Conservation (phyloP, 2,797 vertebrate species). For the Gymnodraco acuticeps region DNA sequence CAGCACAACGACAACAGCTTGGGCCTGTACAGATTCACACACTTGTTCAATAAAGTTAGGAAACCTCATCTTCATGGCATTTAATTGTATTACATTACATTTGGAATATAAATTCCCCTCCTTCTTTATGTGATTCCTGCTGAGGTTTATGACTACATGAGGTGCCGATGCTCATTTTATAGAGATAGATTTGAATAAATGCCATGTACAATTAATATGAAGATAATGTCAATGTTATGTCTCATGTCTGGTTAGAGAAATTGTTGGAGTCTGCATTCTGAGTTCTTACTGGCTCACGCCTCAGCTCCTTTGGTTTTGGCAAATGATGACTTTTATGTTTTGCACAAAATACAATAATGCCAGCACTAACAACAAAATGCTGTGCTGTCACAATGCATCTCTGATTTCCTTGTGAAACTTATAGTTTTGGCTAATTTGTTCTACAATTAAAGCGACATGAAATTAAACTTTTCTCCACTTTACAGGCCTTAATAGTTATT, state of each 20-base stretch:
- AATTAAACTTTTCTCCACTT: slow-evolving; percentile 12
- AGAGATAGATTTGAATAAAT: slow-evolving; percentile 68
- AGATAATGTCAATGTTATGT: slow-evolving; percentile 49
- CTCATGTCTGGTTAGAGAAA: slow-evolving; percentile 46
- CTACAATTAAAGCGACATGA: slow-evolving; percentile 18
- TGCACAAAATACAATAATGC: slow-evolving; percentile 48
- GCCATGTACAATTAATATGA: slow-evolving; percentile 44
- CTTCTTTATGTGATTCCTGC: slow-evolving; percentile 52
- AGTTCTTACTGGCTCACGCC: slow-evolving; percentile 29
- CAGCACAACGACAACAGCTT: not conserved
- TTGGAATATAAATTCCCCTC: slow-evolving; percentile 44
- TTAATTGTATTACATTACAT: slow-evolving; percentile 43
- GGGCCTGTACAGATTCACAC: not conserved
- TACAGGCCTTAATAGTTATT: not conserved
- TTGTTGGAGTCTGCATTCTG: slow-evolving; percentile 16
- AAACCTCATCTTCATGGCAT: slow-evolving; percentile 52
- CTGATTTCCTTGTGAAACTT: slow-evolving; percentile 4
- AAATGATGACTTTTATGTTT: slow-evolving; percentile 62
- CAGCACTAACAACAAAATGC: slow-evolving; percentile 31
- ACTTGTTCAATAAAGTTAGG: slow-evolving; percentile 45
- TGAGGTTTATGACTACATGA: slow-evolving; percentile 41
- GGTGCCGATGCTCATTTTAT: slow-evolving; percentile 51
- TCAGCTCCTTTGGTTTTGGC: slow-evolving; percentile 20
- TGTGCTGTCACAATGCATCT: not conserved
- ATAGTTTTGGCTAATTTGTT: slow-evolving; percentile 24